Evolutionary conservation across 92 coral and sea anemone genomes (phyloP), one percentile per base, ranked within the genome.

Genomic region (Epizoanthus rinbou): DNA sequence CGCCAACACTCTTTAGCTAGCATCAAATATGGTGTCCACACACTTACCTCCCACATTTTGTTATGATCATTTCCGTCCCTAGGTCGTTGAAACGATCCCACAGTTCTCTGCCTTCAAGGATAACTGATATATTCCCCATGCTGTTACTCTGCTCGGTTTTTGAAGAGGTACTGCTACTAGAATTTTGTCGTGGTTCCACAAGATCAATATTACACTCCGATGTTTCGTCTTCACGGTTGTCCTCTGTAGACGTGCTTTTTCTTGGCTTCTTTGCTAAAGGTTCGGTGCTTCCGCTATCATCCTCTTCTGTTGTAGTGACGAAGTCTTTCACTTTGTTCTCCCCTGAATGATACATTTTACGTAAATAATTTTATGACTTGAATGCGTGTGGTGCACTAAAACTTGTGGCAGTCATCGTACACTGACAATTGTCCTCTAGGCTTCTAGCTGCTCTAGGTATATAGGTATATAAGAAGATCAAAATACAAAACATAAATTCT

Each of bases 51-150:
- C 95, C 95, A 66, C 93, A 90, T 76, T 92, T 92, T 18, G 95
- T 92, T 64, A 92, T 92, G 74, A 92, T 92, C 95, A 92, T 92
- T 81, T 92, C 95, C 33, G 93, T 92, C 28, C 95, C 95, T 69
- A 92, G 70, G 64, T 92, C 95, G 67, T 89, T 92, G 83, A 92
- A 92, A 52, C 95, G 93, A 79, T 92, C 89, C 95, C 95, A 92
- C 35, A 92, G 81, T 66, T 92, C 95, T 82, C 88, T 83, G 59
- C 95, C 90, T 72, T 92, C 93, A 33, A 91, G 79, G 24, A 87
- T 63, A 58, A 92, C 92, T 31, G 86, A 83, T 4, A 91, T 84
- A 43, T 68, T 86, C 59, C 84, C 89, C 60, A 93, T 86, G 76
- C 58, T 59, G 66, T 79, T 59, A 76, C 54, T 88, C 97, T 33